Base-by-base conservation (phyloP, 2,113 vertebrate genomes). In the Chionodraco myersi region DNA sequence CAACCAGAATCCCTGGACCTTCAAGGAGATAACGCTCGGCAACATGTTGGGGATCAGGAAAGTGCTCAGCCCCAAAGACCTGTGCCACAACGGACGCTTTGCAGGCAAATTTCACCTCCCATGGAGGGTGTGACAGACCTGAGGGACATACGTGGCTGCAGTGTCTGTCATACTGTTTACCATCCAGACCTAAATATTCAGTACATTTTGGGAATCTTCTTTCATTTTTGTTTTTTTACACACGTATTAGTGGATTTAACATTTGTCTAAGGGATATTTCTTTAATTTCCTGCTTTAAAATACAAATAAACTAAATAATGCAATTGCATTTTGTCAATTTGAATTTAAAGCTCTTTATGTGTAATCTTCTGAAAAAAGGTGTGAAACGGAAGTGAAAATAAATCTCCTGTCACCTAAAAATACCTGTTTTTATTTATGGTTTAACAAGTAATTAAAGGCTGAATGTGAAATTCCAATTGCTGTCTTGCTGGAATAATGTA, bases 1-100 rank as follows among this genome's bases (percentile, higher is more conserved):
- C 90, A 99, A 99, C 92, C 97, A 97, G 58, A 99, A 99, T 26
- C 97, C 97, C 2, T 99, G 98, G 98, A 99, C 96, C 5, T 99
- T 99, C 15, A 94, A 96, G 84, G 91, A 92, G 1, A 71, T 99
- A 0, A 92, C 63, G 4, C 75, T 69, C 0, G 90, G 95, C 83
- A 99, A 99, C 86, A 99, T 99, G 98, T 9, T 99, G 82, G 98
- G 98, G 0, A 93, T 97, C 18, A 94, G 97, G 59, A 96, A 79
- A n/a, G 95, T 95, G 26, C 90, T 99, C 57, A 98, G 97, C 81
- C 96, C 97, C 0, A 94, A 94, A 1, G 98, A 99, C 79, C 69
- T 99, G 60, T 84, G 0, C 2, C 83, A 93, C 1, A 93, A 96
- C 1, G 98, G 98, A 26, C 94, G 91, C 1, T 97, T 96, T 84